Evolutionary conservation across 1,140 invertebrate genomes (phyloP).

Genomic region (Telenomus remus): DNA sequence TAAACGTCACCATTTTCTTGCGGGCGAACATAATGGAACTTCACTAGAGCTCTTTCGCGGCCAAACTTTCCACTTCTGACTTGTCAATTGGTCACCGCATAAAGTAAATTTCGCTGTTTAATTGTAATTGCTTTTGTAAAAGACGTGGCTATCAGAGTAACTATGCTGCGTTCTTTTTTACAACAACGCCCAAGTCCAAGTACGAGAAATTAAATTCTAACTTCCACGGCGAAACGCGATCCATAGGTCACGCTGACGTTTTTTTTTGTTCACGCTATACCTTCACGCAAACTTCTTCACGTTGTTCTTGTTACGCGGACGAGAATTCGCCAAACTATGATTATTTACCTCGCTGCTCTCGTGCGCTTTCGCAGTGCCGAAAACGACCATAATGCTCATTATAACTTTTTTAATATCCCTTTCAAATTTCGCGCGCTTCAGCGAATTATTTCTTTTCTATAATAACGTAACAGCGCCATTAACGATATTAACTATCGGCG

Average conservation of each 20-base stretch:
- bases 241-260: slow-evolving; percentile 12
- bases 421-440: slow-evolving; percentile 22
- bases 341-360: slow-evolving; percentile 14
- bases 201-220: slow-evolving; percentile 31
- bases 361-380: slow-evolving; percentile 2
- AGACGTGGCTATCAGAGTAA: slow-evolving; percentile 13
- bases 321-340: slow-evolving; percentile 23
- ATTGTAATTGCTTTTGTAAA: slow-evolving; percentile 25
- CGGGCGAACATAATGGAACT: slow-evolving; percentile 2
- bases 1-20: too few species aligned
- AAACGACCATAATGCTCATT: slow-evolving; percentile 21
- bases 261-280: too few species aligned
- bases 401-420: slow-evolving; percentile 37
- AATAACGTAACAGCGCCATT: slow-evolving; percentile 35
- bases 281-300: neutral
- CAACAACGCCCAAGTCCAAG: slow-evolving; percentile 12
- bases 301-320: slow-evolving; percentile 10
- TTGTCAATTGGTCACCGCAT: slow-evolving; percentile 10
- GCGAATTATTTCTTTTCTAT: slow-evolving; percentile 10
- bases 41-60: neutral
- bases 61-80: slow-evolving; percentile 23
- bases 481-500: slow-evolving; percentile 26
- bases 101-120: slow-evolving; percentile 19
- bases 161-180: slow-evolving; percentile 16
- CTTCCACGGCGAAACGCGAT: slow-evolving; percentile 8